Evolutionary conservation across 1,140 invertebrate genomes (phyloP), one percentile per base, ranked within the genome.

Genomic region (Papilio xuthus): DNA sequence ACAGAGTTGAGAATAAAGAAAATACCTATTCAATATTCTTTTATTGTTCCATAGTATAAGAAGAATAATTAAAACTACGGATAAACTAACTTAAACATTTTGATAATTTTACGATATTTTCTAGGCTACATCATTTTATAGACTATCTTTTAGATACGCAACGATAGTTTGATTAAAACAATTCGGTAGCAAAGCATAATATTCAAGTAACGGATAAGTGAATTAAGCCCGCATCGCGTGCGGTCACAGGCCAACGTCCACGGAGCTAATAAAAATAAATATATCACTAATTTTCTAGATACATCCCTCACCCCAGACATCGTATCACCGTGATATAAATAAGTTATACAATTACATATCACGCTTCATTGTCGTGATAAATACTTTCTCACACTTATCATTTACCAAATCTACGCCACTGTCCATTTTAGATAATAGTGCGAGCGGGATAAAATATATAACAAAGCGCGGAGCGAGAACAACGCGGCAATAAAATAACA

Each of bases 301-400:
- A 72, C 81, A 81, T 78, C 37, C 74, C 78, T 72, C 80, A 78
- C 79, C 84, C 70, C 84, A 81, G 73, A 83, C 79, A 79, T 26
- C 74, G 79, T 83, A 85, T 83, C 84, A 86, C 85, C 81, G 85
- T 82, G 84, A 86, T 85, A 82, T 88, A 91, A 93, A 90, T 91
- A 90, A 86, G 87, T 92, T 92, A 92, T 91, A 93, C 91, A 94
- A 93, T 92, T 93, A 93, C 91, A 90, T 89, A 92, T 92, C 90
- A 92, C 91, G 89, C 90, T 91, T 89, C 90, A 91, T 93, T 93
- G 91, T 93, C 88, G 86, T 92, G 90, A 94, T 94, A 94, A 94
- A 94, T 94, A 94, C 92, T 94, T 94, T 94, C 92, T 93, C 92
- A 94, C 91, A 93, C 88, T 94, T 93, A 93, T 94, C 92, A 93